Evolutionary conservation across 2,113 vertebrate genomes (phyloP), one percentile per base, ranked within the genome.

Genomic region (Hippocampus barbouri): DNA sequence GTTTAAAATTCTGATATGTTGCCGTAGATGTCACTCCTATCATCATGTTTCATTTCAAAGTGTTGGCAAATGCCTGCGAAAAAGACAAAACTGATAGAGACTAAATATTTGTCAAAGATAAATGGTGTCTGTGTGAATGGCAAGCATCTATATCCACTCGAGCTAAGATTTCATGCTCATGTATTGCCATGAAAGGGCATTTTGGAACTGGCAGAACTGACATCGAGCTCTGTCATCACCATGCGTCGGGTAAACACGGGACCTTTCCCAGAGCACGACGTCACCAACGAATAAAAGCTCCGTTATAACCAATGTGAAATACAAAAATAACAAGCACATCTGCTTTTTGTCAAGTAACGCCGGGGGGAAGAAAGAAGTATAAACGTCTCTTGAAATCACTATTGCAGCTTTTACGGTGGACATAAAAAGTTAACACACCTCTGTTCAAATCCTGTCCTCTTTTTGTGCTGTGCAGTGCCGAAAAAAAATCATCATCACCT

Each of bases 31-130:
- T 71, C 64, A 57, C 61, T 64, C 63, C 64, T 69, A 75, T 78
- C 71, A 45, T 53, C 60, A 61, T 40, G 14, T 59, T 78, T 61
- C 74, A 71, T 70, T 72, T 80, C 53, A 45, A 77, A 83, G 82
- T 76, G n/a, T 54, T 78, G 65, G 76, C 70, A 53, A 78, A 69
- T 71, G 66, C 34, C 25, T 78, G 65, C 59, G 60, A 64, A 68
- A 63, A 77, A 88, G 81, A 88, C 86, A 75, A 70, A 63, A 77
- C 41, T 27, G 23, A 15, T 18, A 66, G 68, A 85, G 70, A 78
- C 80, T 89, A 91, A 90, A 91, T 90, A 88, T 89, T 91, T 92
- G 74, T 77, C 89, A 14, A 54, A 69, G 64, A 74, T 60, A 77
- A 73, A 11, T 0, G 49, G 71, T 75, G 80, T 78, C 70, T 66